Conservation (phyloP, 2,888 invertebrate species). For the Girardia tigrina region DNA sequence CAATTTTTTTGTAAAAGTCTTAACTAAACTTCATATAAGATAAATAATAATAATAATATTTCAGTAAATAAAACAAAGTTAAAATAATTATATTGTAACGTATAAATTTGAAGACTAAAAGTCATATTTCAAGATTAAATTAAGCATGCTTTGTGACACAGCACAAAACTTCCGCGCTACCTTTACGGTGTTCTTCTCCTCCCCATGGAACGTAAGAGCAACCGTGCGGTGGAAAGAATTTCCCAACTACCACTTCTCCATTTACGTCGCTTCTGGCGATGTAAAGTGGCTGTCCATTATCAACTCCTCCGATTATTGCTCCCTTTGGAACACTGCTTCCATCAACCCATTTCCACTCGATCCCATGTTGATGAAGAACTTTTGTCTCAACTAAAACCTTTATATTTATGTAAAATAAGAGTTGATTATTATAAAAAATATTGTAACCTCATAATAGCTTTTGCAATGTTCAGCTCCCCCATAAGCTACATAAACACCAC, state of each 20-base stretch:
- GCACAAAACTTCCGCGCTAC: neutral
- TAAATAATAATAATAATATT: too few species aligned
- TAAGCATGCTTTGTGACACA: neutral
- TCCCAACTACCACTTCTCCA: neutral
- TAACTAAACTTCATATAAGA: too few species aligned
- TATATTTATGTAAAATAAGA: too few species aligned
- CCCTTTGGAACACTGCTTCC: neutral
- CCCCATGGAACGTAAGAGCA: neutral
- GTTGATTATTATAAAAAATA: too few species aligned
- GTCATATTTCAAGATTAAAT: too few species aligned
- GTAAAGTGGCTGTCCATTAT: neutral
- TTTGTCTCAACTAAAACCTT: neutral
- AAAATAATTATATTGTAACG: too few species aligned
- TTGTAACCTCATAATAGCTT: neutral
- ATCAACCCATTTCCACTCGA: neutral
- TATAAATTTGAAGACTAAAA: too few species aligned
- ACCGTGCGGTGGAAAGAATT: neutral
- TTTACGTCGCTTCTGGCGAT: neutral
- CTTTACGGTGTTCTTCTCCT: neutral
- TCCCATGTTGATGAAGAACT: neutral
- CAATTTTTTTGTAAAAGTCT: too few species aligned
- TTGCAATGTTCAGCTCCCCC: neutral
- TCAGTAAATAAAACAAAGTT: too few species aligned
- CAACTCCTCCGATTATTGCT: neutral
- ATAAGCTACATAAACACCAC: conserved; percentile 1